These are phyloP conservation scores for Noturus placidus DNA, from an alignment of 2,113 vertebrate genomes.

Conservation along the genomic window DNA sequence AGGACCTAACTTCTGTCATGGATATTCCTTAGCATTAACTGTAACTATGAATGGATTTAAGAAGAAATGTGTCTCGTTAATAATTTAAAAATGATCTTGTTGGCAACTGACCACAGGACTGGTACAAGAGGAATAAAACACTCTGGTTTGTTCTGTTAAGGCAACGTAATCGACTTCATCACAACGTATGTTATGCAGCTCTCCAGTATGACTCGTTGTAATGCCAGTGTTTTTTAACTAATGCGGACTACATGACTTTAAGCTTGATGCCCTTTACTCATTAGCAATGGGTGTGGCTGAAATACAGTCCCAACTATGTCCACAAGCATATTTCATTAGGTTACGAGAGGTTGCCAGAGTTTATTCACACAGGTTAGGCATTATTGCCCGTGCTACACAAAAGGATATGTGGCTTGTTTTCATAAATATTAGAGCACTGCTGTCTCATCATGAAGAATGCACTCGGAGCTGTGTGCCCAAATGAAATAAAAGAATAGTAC, in stretches of 20 bases:
- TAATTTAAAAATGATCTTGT: neutral
- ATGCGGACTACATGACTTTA: neutral
- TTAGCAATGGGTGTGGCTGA: neutral
- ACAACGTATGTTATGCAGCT: neutral
- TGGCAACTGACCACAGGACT: neutral
- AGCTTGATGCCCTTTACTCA: neutral
- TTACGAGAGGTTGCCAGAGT: neutral
- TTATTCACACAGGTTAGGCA: neutral
- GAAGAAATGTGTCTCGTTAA: neutral
- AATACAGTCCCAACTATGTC: neutral
- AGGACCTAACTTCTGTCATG: too few relatives aligned
- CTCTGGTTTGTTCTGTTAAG: neutral
- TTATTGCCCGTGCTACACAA: neutral
- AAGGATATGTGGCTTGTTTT: neutral
- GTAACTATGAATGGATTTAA: too few relatives aligned
- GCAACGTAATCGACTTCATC: neutral
- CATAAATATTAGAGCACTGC: too few relatives aligned
- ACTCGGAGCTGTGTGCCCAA: neutral
- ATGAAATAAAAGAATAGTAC: conserved; percentile 29
- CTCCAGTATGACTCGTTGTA: neutral
- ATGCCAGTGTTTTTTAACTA: neutral
- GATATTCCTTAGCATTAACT: too few relatives aligned
- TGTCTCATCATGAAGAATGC: neutral
- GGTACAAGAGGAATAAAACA: neutral
- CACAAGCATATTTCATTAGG: neutral